A percentile compares a stretch with the other conserved stretches of the same genome.
Conservation (phyloP, 2,113 vertebrate species). For the Leucosticte australis region DNA sequence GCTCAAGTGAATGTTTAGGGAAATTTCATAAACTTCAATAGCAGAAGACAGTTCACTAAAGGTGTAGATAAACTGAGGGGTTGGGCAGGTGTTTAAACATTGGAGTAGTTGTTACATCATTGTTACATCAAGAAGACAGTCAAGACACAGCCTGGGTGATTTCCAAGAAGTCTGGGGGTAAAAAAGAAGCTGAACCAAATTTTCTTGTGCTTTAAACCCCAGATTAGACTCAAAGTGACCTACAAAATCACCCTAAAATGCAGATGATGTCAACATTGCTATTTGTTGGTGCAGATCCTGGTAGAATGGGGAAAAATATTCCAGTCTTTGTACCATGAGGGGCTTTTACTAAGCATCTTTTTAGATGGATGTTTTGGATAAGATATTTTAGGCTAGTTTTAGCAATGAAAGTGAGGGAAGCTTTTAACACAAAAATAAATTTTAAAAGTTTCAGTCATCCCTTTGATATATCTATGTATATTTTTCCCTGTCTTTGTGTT, state of each 20-base stretch:
- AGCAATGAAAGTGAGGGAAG: neutral
- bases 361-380: neutral
- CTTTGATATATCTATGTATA: neutral
- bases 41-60: neutral
- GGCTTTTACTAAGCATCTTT: neutral
- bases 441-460: neutral
- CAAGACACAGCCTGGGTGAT: neutral
- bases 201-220: neutral
- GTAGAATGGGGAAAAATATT: neutral
- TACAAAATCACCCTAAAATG: neutral
- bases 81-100: neutral
- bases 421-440: neutral
- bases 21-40: neutral
- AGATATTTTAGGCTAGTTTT: neutral
- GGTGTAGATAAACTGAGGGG: neutral
- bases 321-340: neutral
- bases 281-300: neutral
- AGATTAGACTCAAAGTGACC: neutral
- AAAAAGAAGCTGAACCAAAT: neutral
- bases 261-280: neutral
- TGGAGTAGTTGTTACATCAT: neutral
- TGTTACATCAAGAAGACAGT: neutral
- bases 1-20: neutral
- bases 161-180: neutral
- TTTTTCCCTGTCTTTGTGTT: neutral